Base-by-base conservation (phyloP, 2,797 vertebrate genomes). In the Lepilemur ruficaudatus region DNA sequence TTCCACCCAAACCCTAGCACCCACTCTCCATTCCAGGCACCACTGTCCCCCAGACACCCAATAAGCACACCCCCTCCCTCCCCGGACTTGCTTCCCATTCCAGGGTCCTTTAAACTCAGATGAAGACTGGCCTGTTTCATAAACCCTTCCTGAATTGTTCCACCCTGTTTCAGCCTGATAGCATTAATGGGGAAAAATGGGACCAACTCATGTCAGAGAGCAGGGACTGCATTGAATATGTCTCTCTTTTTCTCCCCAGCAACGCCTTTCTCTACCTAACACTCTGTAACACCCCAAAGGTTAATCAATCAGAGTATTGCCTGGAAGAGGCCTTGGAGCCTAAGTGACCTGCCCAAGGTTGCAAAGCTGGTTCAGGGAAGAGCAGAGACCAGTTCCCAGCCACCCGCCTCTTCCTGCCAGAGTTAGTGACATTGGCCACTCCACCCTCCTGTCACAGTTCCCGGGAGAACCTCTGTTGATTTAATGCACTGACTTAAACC, bases 151-250 rank as follows among this genome's bases (percentile, higher is more conserved):
- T 7, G 46, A 38, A 43, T 20, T 32, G 8, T 4, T 30, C 65
- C 17, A 35, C 3, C 7, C 41, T 43, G 23, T 38, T 70, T 75
- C 50, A 6, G 50, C 22, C 30, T 43, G n/a, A 67, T 20, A 63
- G 14, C 46, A 7, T 50, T 80, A 59, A 50, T n/a, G 7, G 35
- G 18, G 28, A 7, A 72, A 82, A 67, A 59, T 18, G 7, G 41
- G 22, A 32, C 41, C 20, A 35, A 18, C 15, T 35, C 41, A 2
- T 10, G 6, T 70, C 30, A 80, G 18, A 22, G 13, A 80, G 50
- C 9, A 3, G 7, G 5, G 20, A 32, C 23, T 7, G 2, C 0
- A 9, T 2, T 14, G 35, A 38, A 65, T 6, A 0, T 8, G 18
- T 28, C 70, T 73, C 48, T 78, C 61, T 48, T 61, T 65, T 78